A percentile compares a stretch with the other conserved stretches of the same genome.
These are phyloP conservation scores for Setophaga coronata DNA, from an alignment of 2,113 vertebrate species.

Conservation along the genomic window DNA sequence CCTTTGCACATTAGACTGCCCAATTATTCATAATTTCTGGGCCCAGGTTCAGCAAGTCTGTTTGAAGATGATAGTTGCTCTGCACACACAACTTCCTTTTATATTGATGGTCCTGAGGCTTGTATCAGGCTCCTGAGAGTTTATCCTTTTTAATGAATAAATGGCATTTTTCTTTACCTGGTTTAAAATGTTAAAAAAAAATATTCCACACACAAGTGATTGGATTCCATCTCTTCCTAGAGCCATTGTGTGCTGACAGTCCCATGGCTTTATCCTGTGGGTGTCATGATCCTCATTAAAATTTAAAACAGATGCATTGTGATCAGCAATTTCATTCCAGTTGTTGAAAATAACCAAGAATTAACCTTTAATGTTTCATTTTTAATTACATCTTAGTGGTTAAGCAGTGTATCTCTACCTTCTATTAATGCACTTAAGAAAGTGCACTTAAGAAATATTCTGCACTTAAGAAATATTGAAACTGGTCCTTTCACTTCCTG, in stretches of 20 bases:
- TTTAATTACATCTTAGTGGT: neutral
- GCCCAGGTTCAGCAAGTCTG: neutral
- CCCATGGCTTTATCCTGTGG: neutral
- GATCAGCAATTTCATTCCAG: neutral
- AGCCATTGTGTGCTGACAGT: neutral
- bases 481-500: neutral
- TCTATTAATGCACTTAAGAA: neutral
- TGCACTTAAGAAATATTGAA: neutral
- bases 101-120: neutral
- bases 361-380: neutral
- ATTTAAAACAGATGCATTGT: neutral
- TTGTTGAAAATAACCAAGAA: neutral
- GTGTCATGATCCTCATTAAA: neutral
- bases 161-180: neutral
- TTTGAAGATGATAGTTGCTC: neutral
- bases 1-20: neutral
- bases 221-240: neutral
- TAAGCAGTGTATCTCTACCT: neutral
- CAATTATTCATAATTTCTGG: slow-evolving; percentile 3
- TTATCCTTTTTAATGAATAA: neutral
- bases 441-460: neutral
- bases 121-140: neutral
- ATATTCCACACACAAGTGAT: neutral
- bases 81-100: neutral
- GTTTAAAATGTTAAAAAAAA: neutral